A percentile compares a stretch with the other conserved stretches of the same genome.
Evolutionary conservation across 2,797 vertebrate species (phyloP).

Genomic region (Pipistrellus pygmaeus): DNA sequence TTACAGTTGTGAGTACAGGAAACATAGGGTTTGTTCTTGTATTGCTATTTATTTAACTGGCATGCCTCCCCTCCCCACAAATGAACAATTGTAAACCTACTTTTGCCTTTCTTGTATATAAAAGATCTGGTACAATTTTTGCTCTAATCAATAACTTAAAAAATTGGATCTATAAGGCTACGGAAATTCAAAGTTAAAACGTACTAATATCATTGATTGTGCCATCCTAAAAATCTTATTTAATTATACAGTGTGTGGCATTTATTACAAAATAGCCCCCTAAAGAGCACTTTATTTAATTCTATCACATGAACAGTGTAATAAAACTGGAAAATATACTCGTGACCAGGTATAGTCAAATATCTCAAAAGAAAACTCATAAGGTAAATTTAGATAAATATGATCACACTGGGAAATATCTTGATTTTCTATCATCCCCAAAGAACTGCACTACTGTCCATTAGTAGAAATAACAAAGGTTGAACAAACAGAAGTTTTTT

Average conservation of each 20-base stretch:
- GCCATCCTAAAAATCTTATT: not conserved
- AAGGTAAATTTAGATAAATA: conserved; percentile 41
- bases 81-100: not conserved
- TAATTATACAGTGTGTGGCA: not conserved
- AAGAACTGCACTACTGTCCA: not conserved
- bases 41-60: not conserved
- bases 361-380: conserved; percentile 7
- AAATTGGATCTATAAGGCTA: not conserved
- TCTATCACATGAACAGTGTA: not conserved
- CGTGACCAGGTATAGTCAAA: conserved; percentile 11
- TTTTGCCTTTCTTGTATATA: not conserved
- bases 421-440: not conserved
- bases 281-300: not conserved
- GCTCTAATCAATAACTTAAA: conserved; percentile 9
- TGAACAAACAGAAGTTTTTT: not conserved
- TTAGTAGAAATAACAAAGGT: conserved; percentile 27
- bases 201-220: not conserved
- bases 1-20: not conserved
- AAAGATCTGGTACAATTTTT: not conserved
- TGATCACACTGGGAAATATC: not conserved
- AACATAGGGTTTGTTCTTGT: not conserved
- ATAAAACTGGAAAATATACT: conserved; percentile 11
- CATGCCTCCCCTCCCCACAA: not conserved
- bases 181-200: not conserved
- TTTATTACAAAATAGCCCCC: not conserved